Evolutionary conservation across 2,797 vertebrate genomes (phyloP).

Genomic region (Hylomyscus alleni): DNA sequence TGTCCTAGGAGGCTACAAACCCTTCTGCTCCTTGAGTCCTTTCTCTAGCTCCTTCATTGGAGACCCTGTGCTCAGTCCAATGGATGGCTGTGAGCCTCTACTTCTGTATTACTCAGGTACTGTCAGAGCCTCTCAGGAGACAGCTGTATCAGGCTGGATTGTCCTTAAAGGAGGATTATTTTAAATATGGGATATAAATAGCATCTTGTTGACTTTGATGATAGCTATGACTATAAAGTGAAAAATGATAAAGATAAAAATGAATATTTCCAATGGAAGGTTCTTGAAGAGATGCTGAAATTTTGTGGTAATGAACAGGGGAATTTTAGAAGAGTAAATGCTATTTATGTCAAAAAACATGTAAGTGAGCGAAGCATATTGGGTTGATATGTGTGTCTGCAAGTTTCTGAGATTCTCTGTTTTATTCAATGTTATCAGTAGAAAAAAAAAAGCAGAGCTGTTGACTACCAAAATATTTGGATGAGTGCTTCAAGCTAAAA

Average conservation of each 20-base stretch:
- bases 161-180: not conserved
- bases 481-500: not conserved
- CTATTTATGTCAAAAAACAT: constrained; percentile 44
- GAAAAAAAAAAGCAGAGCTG: constrained; percentile 12
- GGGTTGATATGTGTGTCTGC: not conserved
- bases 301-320: not conserved
- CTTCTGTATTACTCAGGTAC: no score
- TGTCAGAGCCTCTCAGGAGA: no score
- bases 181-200: constrained; percentile 22
- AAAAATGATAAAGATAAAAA: not conserved
- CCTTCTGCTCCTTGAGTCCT: no score
- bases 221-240: not conserved
- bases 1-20: no score
- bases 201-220: not conserved
- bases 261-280: not conserved
- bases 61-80: no score
- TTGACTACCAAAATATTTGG: not conserved
- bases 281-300: not conserved
- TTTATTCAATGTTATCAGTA: constrained; percentile 26
- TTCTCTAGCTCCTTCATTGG: no score
- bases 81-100: no score
- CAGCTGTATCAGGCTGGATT: no score
- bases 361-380: not conserved
- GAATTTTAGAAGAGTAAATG: constrained; percentile 12
- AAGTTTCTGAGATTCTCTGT: not conserved